These are phyloP conservation scores for Catostomus latipinnis DNA, from an alignment of 2,797 vertebrate genomes.

Conservation along the genomic window DNA sequence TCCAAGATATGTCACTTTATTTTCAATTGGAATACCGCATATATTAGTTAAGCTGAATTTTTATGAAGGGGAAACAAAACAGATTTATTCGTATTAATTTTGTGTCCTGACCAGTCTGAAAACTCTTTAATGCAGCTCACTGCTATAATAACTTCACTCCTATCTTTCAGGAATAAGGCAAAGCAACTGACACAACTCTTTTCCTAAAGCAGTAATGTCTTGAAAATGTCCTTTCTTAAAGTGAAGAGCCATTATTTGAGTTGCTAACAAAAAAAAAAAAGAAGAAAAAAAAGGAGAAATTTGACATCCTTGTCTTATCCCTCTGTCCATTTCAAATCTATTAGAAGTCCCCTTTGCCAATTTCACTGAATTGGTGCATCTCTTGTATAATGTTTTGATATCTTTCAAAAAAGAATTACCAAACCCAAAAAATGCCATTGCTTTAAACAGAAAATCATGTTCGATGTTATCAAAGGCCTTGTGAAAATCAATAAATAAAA, in stretches of 20 bases:
- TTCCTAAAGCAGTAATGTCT: constrained; percentile 9
- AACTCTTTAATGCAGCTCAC: constrained; percentile 10
- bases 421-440: too few relatives aligned
- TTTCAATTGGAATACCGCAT: constrained; percentile 13
- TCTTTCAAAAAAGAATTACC: background rate
- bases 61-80: constrained; percentile 15
- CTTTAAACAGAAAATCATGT: too few relatives aligned
- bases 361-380: background rate
- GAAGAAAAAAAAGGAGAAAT: too few relatives aligned
- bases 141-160: constrained; percentile 4
- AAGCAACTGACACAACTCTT: constrained; percentile 25
- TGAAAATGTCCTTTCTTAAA: background rate
- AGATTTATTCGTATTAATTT: constrained; percentile 21
- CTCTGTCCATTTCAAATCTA: background rate
- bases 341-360: background rate
- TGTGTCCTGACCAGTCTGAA: constrained; percentile 7
- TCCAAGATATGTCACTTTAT: constrained; percentile 5
- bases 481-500: too few relatives aligned
- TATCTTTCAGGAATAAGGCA: constrained; percentile 6
- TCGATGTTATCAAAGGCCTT: too few relatives aligned
- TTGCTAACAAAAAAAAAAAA: too few relatives aligned
- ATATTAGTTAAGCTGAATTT: background rate
- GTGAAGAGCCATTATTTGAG: too few relatives aligned
- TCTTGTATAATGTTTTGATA: background rate
- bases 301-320: background rate